Conservation (phyloP, 2,113 vertebrate species). For the Zonotrichia leucophrys region DNA sequence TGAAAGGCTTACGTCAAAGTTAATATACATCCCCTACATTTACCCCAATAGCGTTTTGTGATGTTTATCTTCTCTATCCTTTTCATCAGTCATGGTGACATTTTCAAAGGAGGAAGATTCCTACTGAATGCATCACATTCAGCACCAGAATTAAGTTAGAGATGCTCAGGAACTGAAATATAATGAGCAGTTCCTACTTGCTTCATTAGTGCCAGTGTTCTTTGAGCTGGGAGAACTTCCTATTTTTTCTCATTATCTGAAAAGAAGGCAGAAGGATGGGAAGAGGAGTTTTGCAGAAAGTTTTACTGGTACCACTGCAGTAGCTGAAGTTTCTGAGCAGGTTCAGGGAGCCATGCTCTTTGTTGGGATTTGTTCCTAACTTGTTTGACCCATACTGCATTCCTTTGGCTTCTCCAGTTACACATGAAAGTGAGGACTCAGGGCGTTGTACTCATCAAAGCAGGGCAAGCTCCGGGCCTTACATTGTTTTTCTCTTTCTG, state of each 20-base stretch:
- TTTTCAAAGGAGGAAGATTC: slow-evolving; percentile 4
- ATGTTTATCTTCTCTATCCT: slow-evolving; percentile 14
- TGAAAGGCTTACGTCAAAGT: slow-evolving; percentile 47
- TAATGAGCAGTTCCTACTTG: neutral
- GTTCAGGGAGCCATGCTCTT: neutral
- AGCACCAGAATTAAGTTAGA: neutral
- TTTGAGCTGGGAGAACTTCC: neutral
- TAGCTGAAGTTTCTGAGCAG: neutral
- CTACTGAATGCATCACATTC: neutral
- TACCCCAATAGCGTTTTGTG: neutral
- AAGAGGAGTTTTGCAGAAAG: neutral
- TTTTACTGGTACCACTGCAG: neutral
- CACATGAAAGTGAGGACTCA: neutral
- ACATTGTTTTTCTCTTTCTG: rapidly evolving
- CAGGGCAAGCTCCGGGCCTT: neutral
- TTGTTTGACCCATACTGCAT: neutral
- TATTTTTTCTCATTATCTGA: neutral
- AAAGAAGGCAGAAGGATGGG: neutral
- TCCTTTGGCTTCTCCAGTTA: neutral
- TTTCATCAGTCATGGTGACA: neutral
- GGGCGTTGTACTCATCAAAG: neutral
- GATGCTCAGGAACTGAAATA: neutral
- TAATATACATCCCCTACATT: neutral
- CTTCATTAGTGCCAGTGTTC: neutral
- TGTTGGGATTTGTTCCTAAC: neutral